A percentile compares a stretch with the other conserved stretches of the same genome.
phyloP scores from a whole-genome alignment of 92 coral and sea anemone species.

The Scolanthus callimorphus region DNA sequence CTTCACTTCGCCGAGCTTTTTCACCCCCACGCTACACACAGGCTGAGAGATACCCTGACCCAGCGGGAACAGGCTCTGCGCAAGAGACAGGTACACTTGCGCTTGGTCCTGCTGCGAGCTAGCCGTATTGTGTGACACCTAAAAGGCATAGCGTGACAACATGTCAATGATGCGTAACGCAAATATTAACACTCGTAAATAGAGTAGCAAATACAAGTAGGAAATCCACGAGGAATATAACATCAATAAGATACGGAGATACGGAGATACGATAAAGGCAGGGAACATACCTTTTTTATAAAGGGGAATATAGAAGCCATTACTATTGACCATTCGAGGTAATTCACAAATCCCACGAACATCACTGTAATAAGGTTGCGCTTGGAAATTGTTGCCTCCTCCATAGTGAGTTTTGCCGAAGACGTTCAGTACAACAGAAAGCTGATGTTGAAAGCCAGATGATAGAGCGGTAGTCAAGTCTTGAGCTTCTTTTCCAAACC shows the following conservation, averaged over 20 bases:
- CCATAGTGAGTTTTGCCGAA: no score
- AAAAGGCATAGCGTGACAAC: no score
- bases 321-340: slow-evolving; percentile 68
- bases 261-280: no score
- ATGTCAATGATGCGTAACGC: no score
- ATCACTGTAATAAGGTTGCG: slow-evolving; percentile 42
- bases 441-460: no score
- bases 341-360: slow-evolving; percentile 58
- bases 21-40: slow-evolving; percentile 50
- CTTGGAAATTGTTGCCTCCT: slow-evolving; percentile 11
- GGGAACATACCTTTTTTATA: slow-evolving; percentile 55
- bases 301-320: slow-evolving; percentile 63
- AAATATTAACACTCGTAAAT: no score
- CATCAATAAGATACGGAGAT: no score
- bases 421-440: no score
- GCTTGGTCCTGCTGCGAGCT: slow-evolving; percentile 4
- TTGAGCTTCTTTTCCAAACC: no score
- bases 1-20: slow-evolving; percentile 53
- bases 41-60: slow-evolving; percentile 77
- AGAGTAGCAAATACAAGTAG: no score
- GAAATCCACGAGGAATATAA: no score
- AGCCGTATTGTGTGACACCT: background rate
- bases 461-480: no score
- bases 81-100: slow-evolving; percentile 46
- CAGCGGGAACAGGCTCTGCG: slow-evolving; percentile 67